phyloP scores from a whole-genome alignment of 2,888 invertebrate genomes.

The Drosophila borborema region DNA sequence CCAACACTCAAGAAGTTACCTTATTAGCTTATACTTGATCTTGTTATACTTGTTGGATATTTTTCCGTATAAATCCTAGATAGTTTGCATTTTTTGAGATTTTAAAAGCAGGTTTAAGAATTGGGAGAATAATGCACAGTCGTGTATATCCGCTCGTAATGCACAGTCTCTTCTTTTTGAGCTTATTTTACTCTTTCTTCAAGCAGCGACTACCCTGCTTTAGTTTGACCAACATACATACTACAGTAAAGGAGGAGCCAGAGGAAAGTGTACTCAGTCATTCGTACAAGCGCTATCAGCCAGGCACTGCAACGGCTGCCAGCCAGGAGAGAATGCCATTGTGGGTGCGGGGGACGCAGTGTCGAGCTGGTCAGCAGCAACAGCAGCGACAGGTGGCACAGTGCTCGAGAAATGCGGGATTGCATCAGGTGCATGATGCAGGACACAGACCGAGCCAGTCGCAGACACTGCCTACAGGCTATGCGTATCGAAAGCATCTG shows the following conservation, averaged over 20 bases:
- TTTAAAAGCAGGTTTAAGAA: too few species aligned
- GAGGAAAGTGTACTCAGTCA: constrained; percentile 55
- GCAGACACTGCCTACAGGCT: constrained; percentile 61
- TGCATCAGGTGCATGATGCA: constrained; percentile 70
- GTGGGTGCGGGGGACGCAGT: constrained; percentile 5
- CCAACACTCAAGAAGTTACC: too few species aligned
- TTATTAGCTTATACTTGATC: too few species aligned
- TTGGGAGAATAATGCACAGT: too few species aligned
- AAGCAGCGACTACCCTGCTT: constrained; percentile 83
- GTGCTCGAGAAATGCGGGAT: constrained; percentile 34
- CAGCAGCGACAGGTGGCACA: constrained; percentile 18
- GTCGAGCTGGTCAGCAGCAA: background rate
- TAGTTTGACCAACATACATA: constrained; percentile 76
- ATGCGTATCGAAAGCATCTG: constrained; percentile 76
- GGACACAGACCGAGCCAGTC: constrained; percentile 31
- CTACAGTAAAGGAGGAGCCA: constrained; percentile 77
- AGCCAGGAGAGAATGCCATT: constrained; percentile 10
- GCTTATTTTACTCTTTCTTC: background rate
- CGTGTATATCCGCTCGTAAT: too few species aligned
- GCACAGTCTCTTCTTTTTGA: background rate
- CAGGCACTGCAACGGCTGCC: constrained; percentile 10
- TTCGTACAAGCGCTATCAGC: constrained; percentile 76
- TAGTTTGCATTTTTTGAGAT: too few species aligned
- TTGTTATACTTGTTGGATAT: too few species aligned
- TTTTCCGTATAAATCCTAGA: too few species aligned